These are phyloP conservation scores for Esperia sulphurella DNA, from an alignment of 2,888 invertebrate species.

Conservation along the genomic window DNA sequence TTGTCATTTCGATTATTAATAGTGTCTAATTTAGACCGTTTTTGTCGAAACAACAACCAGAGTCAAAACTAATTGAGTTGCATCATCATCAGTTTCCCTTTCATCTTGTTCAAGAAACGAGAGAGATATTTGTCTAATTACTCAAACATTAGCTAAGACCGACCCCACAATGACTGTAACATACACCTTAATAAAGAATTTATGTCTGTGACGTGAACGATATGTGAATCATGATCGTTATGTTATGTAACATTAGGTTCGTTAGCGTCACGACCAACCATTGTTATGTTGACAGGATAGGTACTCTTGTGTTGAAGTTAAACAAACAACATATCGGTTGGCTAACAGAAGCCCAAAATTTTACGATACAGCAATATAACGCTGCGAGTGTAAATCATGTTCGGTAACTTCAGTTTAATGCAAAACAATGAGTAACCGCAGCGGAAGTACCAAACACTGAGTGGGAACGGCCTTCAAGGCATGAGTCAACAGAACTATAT, in stretches of 20 bases:
- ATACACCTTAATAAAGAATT: neutral
- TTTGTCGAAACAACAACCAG: too few relatives aligned
- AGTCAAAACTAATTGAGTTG: neutral
- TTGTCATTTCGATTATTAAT: neutral
- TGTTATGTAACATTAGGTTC: conserved; percentile 28
- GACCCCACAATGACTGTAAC: neutral
- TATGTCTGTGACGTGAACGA: neutral
- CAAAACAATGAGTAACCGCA: conserved; percentile 35
- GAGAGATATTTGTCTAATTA: neutral
- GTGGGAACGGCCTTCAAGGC: conserved; percentile 55
- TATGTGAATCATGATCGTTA: conserved; percentile 16
- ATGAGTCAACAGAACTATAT: conserved; percentile 44
- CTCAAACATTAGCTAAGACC: neutral
- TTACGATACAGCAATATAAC: neutral
- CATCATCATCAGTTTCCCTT: neutral
- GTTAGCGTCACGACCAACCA: conserved; percentile 19
- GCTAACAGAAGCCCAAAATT: neutral
- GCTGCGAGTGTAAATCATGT: neutral
- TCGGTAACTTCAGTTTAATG: conserved; percentile 16
- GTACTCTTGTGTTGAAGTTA: neutral
- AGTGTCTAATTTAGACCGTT: neutral
- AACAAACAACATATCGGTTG: neutral
- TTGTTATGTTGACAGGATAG: conserved; percentile 2
- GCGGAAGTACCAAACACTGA: conserved; percentile 37
- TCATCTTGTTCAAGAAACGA: neutral